Base-by-base conservation (phyloP, 2,888 invertebrate species). In the Lypha dubia region DNA sequence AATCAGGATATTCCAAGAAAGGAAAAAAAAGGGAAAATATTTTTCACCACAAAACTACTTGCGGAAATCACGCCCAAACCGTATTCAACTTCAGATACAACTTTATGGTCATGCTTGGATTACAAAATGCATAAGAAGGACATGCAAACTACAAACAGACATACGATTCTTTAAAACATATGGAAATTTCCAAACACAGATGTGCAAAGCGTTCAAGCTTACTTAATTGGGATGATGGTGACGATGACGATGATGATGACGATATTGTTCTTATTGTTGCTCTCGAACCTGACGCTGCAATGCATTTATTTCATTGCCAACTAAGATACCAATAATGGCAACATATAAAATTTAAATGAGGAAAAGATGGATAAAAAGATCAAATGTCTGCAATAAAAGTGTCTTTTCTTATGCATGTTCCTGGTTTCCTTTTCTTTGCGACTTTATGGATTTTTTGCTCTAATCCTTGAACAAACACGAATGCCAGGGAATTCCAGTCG, bases 141-240 rank as follows among this genome's bases (percentile, higher is more conserved):
- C 44, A 51, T 56, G 53, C 46, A 58, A 32, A 24, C 11, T 7
- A 32, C 49, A 53, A 13, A 62, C n/a, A 63, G 38, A 38, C 17
- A 76, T n/a, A 46, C n/a, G 51, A 60, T 81, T 81, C 84, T 79
- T 84, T 81, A 70, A 79, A 70, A 74, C 84, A 81, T 84, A 84
- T 84, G 84, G 81, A 81, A 84, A 84, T 74, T 70, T 70, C 70
- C 67, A 70, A 75, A 81, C 81, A 84, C 84, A 84, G 84, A 84
- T 84, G 84, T 84, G 77, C 74, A 73, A 84, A 81, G 84, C 84
- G 77, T 84, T 84, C 77, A 84, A 79, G 77, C 81, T 79, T 80
- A 79, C 60, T 73, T 76, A 44, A 62, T 79, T 65, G 24, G 60
- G 24, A 49, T 65, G 24, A 35, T 20, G 63, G 49, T 71, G 65